Percentiles rank a stretch among this genome's conserved stretches.
These are phyloP conservation scores for Periphyllus acericola DNA, from an alignment of 2,888 invertebrate genomes.

Conservation along the genomic window DNA sequence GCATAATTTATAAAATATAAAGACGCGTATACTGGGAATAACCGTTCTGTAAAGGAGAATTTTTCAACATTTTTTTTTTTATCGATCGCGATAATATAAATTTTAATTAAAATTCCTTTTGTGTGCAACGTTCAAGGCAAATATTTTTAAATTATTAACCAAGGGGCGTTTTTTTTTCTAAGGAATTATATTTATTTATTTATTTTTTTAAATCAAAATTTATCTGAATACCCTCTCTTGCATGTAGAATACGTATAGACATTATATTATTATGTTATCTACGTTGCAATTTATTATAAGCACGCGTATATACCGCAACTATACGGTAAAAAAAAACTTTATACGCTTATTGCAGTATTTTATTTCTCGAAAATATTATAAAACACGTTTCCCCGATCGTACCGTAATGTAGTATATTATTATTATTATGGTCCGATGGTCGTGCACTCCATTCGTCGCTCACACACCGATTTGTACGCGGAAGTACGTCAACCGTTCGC, in stretches of 20 bases:
- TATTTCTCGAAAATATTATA: background rate
- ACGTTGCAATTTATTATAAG: too few species aligned
- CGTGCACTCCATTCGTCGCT: too few species aligned
- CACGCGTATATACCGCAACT: too few species aligned
- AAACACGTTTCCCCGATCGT: background rate
- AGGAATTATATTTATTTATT: background rate
- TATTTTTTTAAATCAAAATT: background rate
- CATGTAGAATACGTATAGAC: too few species aligned
- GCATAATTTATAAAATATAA: too few species aligned
- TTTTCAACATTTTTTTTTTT: background rate
- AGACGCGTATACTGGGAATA: background rate
- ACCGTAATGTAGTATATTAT: too few species aligned
- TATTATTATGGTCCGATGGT: too few species aligned
- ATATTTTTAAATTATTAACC: background rate
- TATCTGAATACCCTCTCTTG: background rate
- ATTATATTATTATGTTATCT: too few species aligned
- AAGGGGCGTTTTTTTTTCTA: background rate
- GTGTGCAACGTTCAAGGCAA: background rate
- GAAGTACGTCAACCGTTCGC: too few species aligned
- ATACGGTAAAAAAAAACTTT: background rate
- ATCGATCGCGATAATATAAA: background rate
- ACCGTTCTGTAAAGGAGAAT: background rate
- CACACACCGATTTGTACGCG: too few species aligned
- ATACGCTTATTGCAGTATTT: background rate
- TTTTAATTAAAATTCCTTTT: constrained; percentile 9